These are phyloP conservation scores for Arrhopalites spinosus DNA, from an alignment of 2,888 invertebrate species.

Conservation along the genomic window DNA sequence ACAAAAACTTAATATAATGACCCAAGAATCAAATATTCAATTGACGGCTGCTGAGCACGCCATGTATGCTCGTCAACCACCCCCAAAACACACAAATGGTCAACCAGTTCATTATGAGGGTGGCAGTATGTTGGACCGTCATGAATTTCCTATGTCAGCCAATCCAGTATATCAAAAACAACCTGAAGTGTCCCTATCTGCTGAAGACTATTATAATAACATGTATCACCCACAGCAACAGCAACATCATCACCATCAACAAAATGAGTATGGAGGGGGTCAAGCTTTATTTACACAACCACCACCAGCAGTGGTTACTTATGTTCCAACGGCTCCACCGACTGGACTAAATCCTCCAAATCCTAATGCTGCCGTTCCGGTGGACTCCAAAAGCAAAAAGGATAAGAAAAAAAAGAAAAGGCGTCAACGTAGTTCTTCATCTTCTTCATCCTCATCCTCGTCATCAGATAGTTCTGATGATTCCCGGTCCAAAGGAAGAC, in stretches of 20 bases:
- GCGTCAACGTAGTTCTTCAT: conserved; percentile 49
- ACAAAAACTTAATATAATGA: conserved; percentile 31
- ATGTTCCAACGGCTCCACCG: too few species aligned
- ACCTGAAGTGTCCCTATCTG: too few species aligned
- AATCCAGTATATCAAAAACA: neutral
- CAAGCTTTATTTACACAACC: neutral
- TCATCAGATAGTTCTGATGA: conserved; percentile 49
- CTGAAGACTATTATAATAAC: too few species aligned
- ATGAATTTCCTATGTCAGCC: neutral
- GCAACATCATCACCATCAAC: neutral
- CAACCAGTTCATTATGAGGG: neutral
- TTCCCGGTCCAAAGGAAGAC: conserved; percentile 40
- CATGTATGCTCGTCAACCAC: conserved; percentile 6
- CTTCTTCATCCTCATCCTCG: conserved; percentile 53
- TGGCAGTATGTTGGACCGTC: neutral
- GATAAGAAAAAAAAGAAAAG: conserved; percentile 52
- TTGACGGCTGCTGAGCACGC: neutral
- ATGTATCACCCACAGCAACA: neutral
- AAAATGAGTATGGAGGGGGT: conserved; percentile 21
- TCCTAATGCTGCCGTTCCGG: neutral
- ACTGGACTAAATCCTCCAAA: neutral
- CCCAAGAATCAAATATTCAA: neutral
- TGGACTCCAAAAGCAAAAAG: conserved; percentile 45
- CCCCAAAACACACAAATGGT: conserved; percentile 25
- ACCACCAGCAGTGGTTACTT: neutral